A percentile compares a stretch with the other conserved stretches of the same genome.
These are phyloP conservation scores for Loripinus fragilis DNA, from an alignment of 2,888 invertebrate genomes.

Conservation along the genomic window DNA sequence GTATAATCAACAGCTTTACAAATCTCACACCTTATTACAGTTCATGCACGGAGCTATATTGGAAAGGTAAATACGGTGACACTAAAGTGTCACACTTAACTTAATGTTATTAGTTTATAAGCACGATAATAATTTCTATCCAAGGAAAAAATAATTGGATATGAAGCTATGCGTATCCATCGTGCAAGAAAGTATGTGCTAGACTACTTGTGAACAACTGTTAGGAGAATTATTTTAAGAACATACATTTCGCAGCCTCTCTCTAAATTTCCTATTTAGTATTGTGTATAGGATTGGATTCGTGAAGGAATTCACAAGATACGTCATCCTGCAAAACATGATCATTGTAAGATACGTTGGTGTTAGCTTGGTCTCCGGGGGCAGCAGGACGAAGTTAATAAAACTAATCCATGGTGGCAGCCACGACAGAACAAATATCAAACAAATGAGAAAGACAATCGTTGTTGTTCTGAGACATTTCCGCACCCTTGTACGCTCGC, in stretches of 20 bases:
- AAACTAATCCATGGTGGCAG: constrained; percentile 42
- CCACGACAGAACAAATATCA: constrained; percentile 39
- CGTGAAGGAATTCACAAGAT: constrained; percentile 35
- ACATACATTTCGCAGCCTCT: background rate
- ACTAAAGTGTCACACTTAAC: no score
- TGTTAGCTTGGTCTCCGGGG: background rate
- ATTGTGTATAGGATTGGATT: constrained; percentile 41
- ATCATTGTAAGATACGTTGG: background rate
- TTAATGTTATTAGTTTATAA: no score
- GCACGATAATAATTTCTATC: no score
- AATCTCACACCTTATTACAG: no score
- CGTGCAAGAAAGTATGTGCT: no score
- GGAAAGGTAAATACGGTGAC: no score
- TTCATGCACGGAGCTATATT: no score
- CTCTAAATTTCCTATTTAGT: constrained; percentile 32
- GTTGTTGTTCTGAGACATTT: constrained; percentile 31
- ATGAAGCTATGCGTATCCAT: no score
- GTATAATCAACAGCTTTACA: no score
- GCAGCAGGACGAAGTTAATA: constrained; percentile 18
- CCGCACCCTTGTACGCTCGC: background rate
- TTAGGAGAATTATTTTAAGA: background rate
- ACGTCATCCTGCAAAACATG: constrained; percentile 37
- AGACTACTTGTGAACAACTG: no score
- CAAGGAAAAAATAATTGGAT: no score
- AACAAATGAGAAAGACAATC: constrained; percentile 40